These are phyloP conservation scores for Musca vetustissima DNA, from an alignment of 1,140 invertebrate species.

Conservation along the genomic window DNA sequence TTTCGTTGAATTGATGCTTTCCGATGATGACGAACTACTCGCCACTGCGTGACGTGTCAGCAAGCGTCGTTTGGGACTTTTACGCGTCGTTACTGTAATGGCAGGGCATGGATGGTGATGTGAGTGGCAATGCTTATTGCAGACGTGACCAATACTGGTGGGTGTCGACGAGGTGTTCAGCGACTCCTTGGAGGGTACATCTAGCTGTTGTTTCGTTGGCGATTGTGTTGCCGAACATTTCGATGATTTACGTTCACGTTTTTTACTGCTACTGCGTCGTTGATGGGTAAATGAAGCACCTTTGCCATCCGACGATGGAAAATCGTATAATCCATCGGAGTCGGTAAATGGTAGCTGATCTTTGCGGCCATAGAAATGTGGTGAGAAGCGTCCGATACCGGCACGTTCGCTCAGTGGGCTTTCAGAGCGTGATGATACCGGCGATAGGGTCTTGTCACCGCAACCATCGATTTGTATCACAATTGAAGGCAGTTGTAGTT, in stretches of 20 bases:
- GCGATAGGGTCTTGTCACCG: slow-evolving; percentile 63
- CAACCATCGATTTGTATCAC: slow-evolving; percentile 61
- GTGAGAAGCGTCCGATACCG: slow-evolving; percentile 65
- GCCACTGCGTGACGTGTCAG: slow-evolving; percentile 53
- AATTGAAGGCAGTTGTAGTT: slow-evolving; percentile 64
- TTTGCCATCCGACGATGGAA: slow-evolving; percentile 71
- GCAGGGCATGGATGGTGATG: slow-evolving; percentile 36
- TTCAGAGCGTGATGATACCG: slow-evolving; percentile 75
- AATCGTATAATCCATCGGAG: slow-evolving; percentile 76
- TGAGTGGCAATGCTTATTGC: slow-evolving; percentile 52
- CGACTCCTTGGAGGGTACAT: slow-evolving; percentile 37
- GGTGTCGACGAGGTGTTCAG: slow-evolving; percentile 57
- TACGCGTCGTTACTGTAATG: slow-evolving; percentile 42
- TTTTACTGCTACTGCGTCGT: slow-evolving; percentile 60
- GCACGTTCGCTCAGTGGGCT: slow-evolving; percentile 73
- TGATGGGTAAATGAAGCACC: slow-evolving; percentile 42
- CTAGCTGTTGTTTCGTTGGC: slow-evolving; percentile 44
- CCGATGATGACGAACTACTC: slow-evolving; percentile 59
- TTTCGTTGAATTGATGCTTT: slow-evolving; percentile 57
- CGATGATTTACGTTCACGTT: slow-evolving; percentile 57
- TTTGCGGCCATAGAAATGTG: slow-evolving; percentile 68
- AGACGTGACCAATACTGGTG: slow-evolving; percentile 58
- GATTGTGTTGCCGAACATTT: slow-evolving; percentile 36
- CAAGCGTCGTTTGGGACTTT: slow-evolving; percentile 59
- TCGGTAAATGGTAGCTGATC: slow-evolving; percentile 69